Percentiles rank a stretch among this genome's conserved stretches.
Evolutionary conservation across 2,113 vertebrate species (phyloP).

Genomic region (Otolemur garnettii): DNA sequence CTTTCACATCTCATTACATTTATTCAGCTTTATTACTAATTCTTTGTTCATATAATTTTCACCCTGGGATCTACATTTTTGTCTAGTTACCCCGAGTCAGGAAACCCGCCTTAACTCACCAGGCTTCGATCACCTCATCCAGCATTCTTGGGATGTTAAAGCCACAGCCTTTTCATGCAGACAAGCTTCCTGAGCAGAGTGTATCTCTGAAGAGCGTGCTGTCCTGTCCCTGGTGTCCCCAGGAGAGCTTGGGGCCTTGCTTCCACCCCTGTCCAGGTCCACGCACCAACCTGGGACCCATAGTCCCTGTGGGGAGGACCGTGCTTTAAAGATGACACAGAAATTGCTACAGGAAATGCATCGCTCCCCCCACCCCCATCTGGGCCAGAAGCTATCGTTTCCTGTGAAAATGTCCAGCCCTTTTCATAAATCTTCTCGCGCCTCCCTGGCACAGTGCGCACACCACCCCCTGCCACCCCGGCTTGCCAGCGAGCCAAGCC

Average conservation of each 20-base stretch:
- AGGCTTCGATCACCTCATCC: slow-evolving; percentile 80
- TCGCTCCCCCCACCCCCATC: neutral
- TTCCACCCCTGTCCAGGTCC: too few species aligned
- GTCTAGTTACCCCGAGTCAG: slow-evolving; percentile 83
- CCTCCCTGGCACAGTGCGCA: neutral
- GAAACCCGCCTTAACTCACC: slow-evolving; percentile 76
- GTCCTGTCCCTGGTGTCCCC: fast-evolving
- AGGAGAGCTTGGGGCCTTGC: fast-evolving
- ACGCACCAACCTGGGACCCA: fast-evolving
- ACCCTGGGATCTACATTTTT: slow-evolving; percentile 85
- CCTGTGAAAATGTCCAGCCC: neutral
- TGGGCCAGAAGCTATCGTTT: neutral
- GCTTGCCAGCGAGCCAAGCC: slow-evolving; percentile 60
- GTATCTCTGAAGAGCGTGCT: slow-evolving; percentile 70
- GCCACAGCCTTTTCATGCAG: slow-evolving; percentile 74
- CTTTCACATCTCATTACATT: slow-evolving; percentile 86
- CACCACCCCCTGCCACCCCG: slow-evolving; percentile 2
- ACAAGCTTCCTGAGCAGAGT: slow-evolving; percentile 76
- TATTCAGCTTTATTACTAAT: slow-evolving; percentile 86
- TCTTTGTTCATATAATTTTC: slow-evolving; percentile 88
- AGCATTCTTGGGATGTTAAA: slow-evolving; percentile 81
- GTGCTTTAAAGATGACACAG: too few species aligned
- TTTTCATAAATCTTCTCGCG: neutral
- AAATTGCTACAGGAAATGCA: neutral
- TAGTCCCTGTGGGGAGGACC: too few species aligned